These are phyloP conservation scores for Cremastinae sp. DNA, from an alignment of 2,888 invertebrate species.

Conservation along the genomic window DNA sequence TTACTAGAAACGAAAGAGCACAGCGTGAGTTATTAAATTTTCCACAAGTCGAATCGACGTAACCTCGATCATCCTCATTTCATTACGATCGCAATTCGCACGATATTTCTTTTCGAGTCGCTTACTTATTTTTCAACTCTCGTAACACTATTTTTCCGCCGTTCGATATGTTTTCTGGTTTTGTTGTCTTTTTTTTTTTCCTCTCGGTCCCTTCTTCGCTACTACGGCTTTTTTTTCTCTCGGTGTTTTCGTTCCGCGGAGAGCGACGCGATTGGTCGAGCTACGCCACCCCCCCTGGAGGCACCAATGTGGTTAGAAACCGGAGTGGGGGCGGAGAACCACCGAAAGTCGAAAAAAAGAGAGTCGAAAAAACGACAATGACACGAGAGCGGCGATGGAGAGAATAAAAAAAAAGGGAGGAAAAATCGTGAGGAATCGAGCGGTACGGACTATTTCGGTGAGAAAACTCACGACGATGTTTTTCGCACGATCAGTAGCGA, in stretches of 20 bases:
- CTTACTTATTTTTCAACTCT: slow-evolving; percentile 1
- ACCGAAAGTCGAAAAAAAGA: slow-evolving; percentile 25
- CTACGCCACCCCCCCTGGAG: slow-evolving; percentile 47
- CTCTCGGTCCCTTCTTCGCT: slow-evolving; percentile 5
- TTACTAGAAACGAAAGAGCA: slow-evolving; percentile 1
- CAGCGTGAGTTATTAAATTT: not conserved
- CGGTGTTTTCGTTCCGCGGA: slow-evolving; percentile 68
- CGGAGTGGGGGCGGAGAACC: slow-evolving; percentile 14
- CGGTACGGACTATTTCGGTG: slow-evolving; percentile 68
- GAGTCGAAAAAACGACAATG: slow-evolving; percentile 12
- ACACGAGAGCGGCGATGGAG: slow-evolving; percentile 42
- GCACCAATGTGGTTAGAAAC: slow-evolving; percentile 26
- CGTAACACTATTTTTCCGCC: not conserved
- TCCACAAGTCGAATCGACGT: not conserved
- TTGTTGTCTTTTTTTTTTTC: not conserved
- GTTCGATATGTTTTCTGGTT: slow-evolving; percentile 19
- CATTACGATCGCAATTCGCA: not conserved
- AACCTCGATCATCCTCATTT: not conserved
- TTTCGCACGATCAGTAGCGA: slow-evolving; percentile 73
- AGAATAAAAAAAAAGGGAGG: slow-evolving; percentile 19
- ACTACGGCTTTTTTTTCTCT: slow-evolving; percentile 14
- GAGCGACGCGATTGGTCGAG: slow-evolving; percentile 46
- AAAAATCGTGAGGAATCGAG: slow-evolving; percentile 40
- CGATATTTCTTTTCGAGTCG: not conserved
- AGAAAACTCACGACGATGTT: slow-evolving; percentile 69